These are phyloP conservation scores for Pterocles orientalis DNA, from an alignment of 2,113 vertebrate species.

Conservation along the genomic window DNA sequence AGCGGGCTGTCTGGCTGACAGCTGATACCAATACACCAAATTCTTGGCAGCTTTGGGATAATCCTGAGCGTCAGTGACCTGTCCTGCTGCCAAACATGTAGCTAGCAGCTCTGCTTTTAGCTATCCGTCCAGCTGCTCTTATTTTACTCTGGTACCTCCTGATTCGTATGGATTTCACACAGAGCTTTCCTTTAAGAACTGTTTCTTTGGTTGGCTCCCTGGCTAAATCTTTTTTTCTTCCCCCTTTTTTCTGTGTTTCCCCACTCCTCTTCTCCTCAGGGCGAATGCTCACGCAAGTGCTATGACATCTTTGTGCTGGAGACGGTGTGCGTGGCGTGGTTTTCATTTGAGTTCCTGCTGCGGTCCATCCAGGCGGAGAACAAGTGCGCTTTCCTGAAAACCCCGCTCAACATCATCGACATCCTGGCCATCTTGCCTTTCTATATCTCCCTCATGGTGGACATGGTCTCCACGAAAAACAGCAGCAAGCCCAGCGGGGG, in stretches of 20 bases:
- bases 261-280: conserved; percentile 69
- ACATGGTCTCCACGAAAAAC: conserved; percentile 79
- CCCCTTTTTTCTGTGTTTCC: background rate
- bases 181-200: background rate
- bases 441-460: conserved; percentile 90
- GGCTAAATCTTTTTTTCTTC: background rate
- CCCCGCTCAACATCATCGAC: conserved; percentile 92
- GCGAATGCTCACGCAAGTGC: conserved; percentile 91
- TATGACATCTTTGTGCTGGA: conserved; percentile 93
- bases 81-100: background rate
- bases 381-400: conserved; percentile 91
- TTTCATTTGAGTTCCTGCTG: conserved; percentile 94
- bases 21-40: background rate
- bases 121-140: background rate
- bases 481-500: conserved; percentile 47
- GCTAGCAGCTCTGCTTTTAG: background rate
- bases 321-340: conserved; percentile 95
- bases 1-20: background rate
- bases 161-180: rapidly evolving
- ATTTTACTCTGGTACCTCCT: background rate
- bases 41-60: background rate
- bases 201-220: background rate
- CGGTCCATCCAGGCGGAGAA: conserved; percentile 93
- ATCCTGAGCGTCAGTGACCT: background rate
- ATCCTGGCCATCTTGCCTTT: conserved; percentile 94